Conservation (phyloP, 2,113 vertebrate genomes). For the Pterocles gutturalis region DNA sequence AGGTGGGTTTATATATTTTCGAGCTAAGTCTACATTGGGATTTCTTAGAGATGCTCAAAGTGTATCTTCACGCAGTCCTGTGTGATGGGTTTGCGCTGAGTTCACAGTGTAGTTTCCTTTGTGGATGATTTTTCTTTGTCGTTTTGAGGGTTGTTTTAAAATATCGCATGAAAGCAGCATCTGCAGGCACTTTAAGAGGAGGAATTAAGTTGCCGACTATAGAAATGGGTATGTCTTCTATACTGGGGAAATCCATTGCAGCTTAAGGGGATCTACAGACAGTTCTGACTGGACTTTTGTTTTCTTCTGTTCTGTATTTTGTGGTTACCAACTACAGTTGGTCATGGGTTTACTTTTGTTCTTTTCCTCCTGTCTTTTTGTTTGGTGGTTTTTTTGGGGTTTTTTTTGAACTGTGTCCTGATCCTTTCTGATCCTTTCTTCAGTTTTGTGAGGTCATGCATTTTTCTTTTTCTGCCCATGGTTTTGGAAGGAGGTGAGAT, state of each 20-base stretch:
- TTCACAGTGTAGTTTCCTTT: background rate
- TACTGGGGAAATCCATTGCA: background rate
- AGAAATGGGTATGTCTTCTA: background rate
- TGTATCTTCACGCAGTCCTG: background rate
- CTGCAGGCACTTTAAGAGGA: background rate
- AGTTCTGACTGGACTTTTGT: background rate
- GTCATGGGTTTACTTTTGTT: background rate
- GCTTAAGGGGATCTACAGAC: background rate
- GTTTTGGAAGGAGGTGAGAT: background rate
- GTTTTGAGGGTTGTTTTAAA: background rate
- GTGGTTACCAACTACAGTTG: background rate
- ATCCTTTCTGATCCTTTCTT: background rate
- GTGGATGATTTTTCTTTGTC: background rate
- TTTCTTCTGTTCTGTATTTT: background rate
- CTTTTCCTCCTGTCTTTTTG: background rate
- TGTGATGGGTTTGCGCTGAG: background rate
- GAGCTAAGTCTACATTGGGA: background rate
- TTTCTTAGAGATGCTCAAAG: background rate
- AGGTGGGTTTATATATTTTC: background rate
- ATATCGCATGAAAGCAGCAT: background rate
- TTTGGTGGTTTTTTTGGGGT: background rate
- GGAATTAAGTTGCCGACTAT: background rate
- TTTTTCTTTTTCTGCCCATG: background rate
- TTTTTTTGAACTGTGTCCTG: background rate
- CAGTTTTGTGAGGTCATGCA: background rate